These are phyloP conservation scores for Scaptomyza graminum DNA, from an alignment of 1,140 invertebrate genomes.

Conservation along the genomic window DNA sequence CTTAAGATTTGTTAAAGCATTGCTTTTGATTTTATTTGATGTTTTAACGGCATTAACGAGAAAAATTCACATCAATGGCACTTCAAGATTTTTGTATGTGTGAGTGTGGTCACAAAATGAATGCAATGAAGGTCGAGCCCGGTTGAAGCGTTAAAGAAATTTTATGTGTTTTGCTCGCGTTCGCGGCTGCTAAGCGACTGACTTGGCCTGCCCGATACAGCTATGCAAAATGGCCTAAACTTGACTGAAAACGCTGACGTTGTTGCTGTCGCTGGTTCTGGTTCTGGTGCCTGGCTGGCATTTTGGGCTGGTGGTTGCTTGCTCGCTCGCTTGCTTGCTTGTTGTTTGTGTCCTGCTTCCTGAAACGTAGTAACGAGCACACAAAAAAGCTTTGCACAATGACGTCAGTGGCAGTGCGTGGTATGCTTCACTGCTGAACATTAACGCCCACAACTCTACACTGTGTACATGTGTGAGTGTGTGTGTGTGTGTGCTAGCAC, in stretches of 20 bases:
- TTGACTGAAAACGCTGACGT: background rate
- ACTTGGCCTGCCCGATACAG: conserved; percentile 44
- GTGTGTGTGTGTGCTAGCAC: conserved; percentile 46
- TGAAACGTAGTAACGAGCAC: conserved; percentile 71
- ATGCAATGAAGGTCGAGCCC: conserved; percentile 42
- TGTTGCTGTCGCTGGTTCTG: background rate
- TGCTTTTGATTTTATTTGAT: too few relatives aligned
- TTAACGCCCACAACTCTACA: conserved; percentile 52
- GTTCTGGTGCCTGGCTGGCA: conserved; percentile 19
- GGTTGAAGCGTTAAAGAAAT: conserved; percentile 22
- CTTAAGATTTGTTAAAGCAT: too few relatives aligned
- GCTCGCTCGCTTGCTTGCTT: conserved; percentile 6
- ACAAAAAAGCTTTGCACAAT: conserved; percentile 67
- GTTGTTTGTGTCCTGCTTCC: conserved; percentile 54
- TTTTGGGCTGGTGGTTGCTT: conserved; percentile 7
- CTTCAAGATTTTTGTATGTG: background rate
- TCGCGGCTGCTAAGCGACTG: conserved; percentile 70
- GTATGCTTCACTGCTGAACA: conserved; percentile 15
- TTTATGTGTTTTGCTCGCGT: conserved; percentile 54
- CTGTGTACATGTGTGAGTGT: conserved; percentile 23
- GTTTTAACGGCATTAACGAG: background rate
- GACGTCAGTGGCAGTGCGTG: conserved; percentile 74
- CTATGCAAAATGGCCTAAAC: conserved; percentile 53
- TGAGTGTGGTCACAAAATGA: conserved; percentile 13
- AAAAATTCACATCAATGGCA: conserved; percentile 7